Conservation (phyloP, 1,140 invertebrate species). For the Nebria ingens region DNA sequence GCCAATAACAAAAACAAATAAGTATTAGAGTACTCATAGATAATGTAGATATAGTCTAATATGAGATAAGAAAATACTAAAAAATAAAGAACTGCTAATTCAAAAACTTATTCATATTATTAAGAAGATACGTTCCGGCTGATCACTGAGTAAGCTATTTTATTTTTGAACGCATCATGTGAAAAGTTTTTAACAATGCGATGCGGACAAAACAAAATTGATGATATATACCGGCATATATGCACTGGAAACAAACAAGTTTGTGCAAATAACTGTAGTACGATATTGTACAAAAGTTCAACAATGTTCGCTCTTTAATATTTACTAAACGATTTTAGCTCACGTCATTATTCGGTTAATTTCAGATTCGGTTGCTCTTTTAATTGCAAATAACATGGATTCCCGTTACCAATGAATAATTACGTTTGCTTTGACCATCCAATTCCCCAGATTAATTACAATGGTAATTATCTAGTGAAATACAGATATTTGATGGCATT, state of each 20-base stretch:
- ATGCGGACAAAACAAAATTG: not conserved
- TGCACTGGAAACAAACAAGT: not conserved
- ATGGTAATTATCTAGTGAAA: no score
- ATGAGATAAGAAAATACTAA: no score
- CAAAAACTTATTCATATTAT: not conserved
- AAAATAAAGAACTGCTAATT: no score
- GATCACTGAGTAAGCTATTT: not conserved
- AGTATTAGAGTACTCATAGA: no score
- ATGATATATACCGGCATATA: not conserved
- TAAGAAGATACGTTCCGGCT: not conserved
- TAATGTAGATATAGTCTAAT: no score
- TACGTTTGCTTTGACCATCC: no score
- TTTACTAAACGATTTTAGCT: not conserved
- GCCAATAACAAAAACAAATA: no score
- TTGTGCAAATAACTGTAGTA: not conserved
- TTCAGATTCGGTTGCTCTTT: not conserved
- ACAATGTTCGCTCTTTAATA: no score
- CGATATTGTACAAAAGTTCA: not conserved
- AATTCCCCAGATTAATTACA: no score
- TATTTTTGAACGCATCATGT: not conserved
- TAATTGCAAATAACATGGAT: slow-evolving; percentile 1
- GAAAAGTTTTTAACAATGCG: not conserved
- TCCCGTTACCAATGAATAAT: no score
- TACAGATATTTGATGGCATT: no score
- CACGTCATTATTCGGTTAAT: not conserved